Evolutionary conservation across 2,888 invertebrate species (phyloP).

Genomic region (Polymixis flavicincta): DNA sequence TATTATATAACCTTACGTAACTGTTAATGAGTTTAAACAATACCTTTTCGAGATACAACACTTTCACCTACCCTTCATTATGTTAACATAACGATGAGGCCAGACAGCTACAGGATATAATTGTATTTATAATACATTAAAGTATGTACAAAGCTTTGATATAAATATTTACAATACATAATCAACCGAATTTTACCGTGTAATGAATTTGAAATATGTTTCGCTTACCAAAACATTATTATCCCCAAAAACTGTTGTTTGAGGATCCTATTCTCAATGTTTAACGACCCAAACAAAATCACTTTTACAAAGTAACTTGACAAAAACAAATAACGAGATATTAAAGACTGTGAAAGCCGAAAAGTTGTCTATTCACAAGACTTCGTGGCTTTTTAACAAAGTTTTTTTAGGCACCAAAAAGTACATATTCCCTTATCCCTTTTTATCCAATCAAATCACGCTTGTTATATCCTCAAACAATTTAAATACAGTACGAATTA

Average conservation of each 20-base stretch:
- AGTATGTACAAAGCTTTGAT: slow-evolving; percentile 57
- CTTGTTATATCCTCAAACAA: slow-evolving; percentile 35
- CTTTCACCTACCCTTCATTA: slow-evolving; percentile 34
- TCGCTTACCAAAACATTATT: slow-evolving; percentile 17
- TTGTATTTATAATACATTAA: slow-evolving; percentile 45
- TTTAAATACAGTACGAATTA: slow-evolving; percentile 46
- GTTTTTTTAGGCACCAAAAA: slow-evolving; percentile 51
- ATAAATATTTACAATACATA: slow-evolving; percentile 57
- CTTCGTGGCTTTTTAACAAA: slow-evolving; percentile 39
- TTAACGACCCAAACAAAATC: slow-evolving; percentile 60
- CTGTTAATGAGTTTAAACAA: slow-evolving; percentile 58
- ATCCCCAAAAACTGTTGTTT: slow-evolving; percentile 39
- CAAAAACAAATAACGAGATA: slow-evolving; percentile 59
- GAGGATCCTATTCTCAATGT: slow-evolving; percentile 42
- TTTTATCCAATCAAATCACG: slow-evolving; percentile 36
- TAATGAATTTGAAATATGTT: slow-evolving; percentile 32
- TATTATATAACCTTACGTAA: slow-evolving; percentile 51
- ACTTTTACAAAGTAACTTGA: slow-evolving; percentile 57
- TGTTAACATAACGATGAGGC: slow-evolving; percentile 26
- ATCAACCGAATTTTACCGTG: slow-evolving; percentile 9
- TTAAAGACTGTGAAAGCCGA: slow-evolving; percentile 52
- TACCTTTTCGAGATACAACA: slow-evolving; percentile 56
- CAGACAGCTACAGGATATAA: slow-evolving; percentile 39
- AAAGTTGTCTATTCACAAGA: slow-evolving; percentile 51
- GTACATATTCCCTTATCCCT: slow-evolving; percentile 31